Conservation (phyloP, 1,140 invertebrate genomes). For the Ceratosolen solmsi region DNA sequence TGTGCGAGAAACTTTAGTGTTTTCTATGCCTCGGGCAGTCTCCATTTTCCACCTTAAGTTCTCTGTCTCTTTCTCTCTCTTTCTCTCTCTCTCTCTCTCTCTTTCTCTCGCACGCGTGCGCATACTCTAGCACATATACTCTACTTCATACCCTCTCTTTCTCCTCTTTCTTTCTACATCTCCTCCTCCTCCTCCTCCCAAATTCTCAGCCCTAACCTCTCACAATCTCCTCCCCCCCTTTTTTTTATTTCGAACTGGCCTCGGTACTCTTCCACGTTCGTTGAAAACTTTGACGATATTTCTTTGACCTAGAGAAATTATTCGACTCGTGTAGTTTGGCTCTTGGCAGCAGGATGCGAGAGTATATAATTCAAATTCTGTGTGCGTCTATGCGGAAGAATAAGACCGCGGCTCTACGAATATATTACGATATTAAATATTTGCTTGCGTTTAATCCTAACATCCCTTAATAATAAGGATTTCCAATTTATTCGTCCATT, state of each 20-base stretch:
- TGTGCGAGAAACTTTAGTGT: conserved; percentile 22
- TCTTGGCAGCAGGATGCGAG: not conserved
- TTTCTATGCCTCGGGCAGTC: conserved; percentile 12
- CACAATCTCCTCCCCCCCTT: not conserved
- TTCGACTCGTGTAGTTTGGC: conserved; percentile 33
- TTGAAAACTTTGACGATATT: conserved; percentile 27
- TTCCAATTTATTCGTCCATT: not conserved
- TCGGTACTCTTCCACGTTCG: conserved; percentile 10
- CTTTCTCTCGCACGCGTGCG: no score
- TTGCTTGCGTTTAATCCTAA: not conserved
- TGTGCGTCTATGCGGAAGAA: not conserved
- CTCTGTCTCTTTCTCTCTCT: no score
- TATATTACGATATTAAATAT: conserved; percentile 1
- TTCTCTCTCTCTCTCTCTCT: no score
- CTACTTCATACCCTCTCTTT: no score
- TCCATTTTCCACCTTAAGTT: not conserved
- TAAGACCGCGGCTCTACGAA: not conserved
- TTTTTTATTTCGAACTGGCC: conserved; percentile 15
- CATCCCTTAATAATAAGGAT: not conserved
- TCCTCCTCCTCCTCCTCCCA: not conserved
- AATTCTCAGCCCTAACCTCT: no score
- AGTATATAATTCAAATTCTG: conserved; percentile 36
- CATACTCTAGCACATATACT: no score
- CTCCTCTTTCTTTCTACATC: no score
- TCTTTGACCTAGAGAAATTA: conserved; percentile 34